Evolutionary conservation across 2,888 invertebrate genomes (phyloP), one percentile per base, ranked within the genome.

Genomic region (Myopa tessellatipennis): DNA sequence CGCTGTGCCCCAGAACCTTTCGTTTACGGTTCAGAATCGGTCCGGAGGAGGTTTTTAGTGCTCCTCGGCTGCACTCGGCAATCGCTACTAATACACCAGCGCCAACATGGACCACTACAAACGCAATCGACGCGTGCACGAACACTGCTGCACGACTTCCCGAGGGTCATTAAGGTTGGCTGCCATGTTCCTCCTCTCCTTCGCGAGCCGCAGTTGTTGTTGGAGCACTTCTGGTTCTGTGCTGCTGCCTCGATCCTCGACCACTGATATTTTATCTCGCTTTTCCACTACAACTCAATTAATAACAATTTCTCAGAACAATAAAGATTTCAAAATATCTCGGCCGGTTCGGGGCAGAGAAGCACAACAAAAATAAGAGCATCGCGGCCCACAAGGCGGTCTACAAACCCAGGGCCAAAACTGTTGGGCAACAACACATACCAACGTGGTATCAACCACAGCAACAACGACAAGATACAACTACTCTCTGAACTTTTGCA

Each of bases 281-380:
- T 77, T 77, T 68, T 78, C 45, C 77, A 75, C 79, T 82, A 86
- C 87, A 87, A 86, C 87, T 88, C 87, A 88, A 88, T 88, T 88
- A 88, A 87, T 88, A 88, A 87, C 86, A 87, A 88, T 87, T 87
- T 87, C 86, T 86, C 85, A 85, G 85, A 85, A 86, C 85, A 86
- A 87, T 85, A 85, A 85, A 85, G 84, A 79, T 81, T 81, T 80
- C 74, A 69, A 68, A 75, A 75, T 55, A 67, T 69, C 75, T 65
- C 40, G 68, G 69, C 40, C 34, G 50, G 61, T 16, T 6, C 34
- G 65, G 55, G 14, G 55, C n/a, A 71, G 38, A 58, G 40, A 63
- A 38, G 34, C n/a, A 50, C 45, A 73, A 50, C 73, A 63, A 58
- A 18, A 63, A 40, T 26, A 60, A 14, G 12, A 63, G 38, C 40